Percentiles rank a stretch among this genome's conserved stretches.
phyloP scores from a whole-genome alignment of 2,113 vertebrate species.

The Bubo scandiacus region DNA sequence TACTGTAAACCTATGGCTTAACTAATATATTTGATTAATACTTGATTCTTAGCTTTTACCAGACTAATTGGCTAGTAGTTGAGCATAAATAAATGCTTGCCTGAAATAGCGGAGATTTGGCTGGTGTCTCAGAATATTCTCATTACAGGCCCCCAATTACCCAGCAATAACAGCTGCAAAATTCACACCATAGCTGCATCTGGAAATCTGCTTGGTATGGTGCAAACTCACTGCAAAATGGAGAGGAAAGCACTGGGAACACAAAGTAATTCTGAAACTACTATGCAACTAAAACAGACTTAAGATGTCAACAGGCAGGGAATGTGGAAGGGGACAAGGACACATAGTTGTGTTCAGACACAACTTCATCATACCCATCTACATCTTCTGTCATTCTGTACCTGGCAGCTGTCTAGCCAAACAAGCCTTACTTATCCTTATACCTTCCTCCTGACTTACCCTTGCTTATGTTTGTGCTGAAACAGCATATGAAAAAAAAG shows the following conservation, averaged over 20 bases:
- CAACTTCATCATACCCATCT: not conserved
- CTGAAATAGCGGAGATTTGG: not conserved
- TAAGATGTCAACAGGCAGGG: not conserved
- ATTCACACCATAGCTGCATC: not conserved
- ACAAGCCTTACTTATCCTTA: not conserved
- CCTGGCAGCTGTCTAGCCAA: not conserved
- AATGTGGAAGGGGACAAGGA: not conserved
- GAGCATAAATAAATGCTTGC: not conserved
- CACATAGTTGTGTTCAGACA: not conserved
- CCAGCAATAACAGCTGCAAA: not conserved
- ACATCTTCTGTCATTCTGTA: not conserved
- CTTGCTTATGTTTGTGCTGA: not conserved
- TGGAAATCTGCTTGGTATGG: not conserved
- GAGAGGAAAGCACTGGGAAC: not conserved
- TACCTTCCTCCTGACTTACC: not conserved
- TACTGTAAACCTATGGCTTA: not conserved
- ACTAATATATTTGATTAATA: not conserved
- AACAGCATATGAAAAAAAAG: not conserved
- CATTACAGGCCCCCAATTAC: not conserved
- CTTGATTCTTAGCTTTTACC: not conserved
- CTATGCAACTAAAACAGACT: not conserved
- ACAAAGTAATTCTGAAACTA: not conserved
- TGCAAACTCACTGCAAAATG: not conserved
- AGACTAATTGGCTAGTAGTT: not conserved
- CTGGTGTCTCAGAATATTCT: not conserved